Evolutionary conservation across 2,888 invertebrate species (phyloP).

Genomic region (Metacarcinus magister): DNA sequence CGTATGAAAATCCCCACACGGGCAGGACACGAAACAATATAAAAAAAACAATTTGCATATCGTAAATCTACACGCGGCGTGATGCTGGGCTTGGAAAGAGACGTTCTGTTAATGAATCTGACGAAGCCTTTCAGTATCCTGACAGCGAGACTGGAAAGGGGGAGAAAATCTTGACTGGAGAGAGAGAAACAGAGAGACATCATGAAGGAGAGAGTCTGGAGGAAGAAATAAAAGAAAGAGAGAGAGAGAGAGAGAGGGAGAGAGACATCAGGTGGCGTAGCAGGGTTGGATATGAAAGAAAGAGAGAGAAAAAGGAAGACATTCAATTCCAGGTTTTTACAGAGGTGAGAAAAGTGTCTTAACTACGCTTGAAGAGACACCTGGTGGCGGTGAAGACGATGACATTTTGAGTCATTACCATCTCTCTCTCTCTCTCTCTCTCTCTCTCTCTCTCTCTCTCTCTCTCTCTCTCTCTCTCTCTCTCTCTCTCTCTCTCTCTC

Average conservation of each 20-base stretch:
- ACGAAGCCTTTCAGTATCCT: too few species aligned
- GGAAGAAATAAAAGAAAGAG: neutral
- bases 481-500: neutral
- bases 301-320: neutral
- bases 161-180: too few species aligned
- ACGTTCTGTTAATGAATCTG: too few species aligned
- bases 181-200: too few species aligned
- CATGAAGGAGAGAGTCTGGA: too few species aligned
- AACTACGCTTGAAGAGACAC: neutral
- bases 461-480: conserved; percentile 20
- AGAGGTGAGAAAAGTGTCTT: neutral
- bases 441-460: conserved; percentile 26
- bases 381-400: neutral
- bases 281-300: neutral
- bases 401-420: neutral
- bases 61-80: too few species aligned
- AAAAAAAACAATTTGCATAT: too few species aligned
- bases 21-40: too few species aligned
- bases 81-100: too few species aligned
- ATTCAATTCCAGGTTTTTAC: neutral
- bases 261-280: neutral
- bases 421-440: conserved; percentile 22
- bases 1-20: too few species aligned
- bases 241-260: conserved; percentile 14
- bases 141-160: too few species aligned